Evolutionary conservation across 2,113 vertebrate genomes (phyloP).

Genomic region (Dasypus novemcinctus): DNA sequence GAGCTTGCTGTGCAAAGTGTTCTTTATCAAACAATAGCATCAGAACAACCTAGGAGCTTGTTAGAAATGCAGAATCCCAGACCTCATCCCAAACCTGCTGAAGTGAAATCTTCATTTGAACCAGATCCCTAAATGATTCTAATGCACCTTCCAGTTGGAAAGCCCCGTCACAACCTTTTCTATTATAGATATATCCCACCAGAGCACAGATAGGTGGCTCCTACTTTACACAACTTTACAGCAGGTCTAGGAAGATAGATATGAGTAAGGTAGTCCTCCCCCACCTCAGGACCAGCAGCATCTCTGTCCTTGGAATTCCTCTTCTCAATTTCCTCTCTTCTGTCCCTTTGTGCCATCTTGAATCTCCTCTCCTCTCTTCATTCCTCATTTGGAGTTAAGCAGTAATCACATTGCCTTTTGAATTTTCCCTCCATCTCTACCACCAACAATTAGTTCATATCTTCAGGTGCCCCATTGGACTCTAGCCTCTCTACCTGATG

Average conservation of each 20-base stretch:
- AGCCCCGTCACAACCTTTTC: not conserved
- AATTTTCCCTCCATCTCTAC: not conserved
- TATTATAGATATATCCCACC: not conserved
- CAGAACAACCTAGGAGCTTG: not conserved
- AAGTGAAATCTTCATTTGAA: not conserved
- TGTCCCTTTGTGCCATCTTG: not conserved
- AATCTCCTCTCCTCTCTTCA: not conserved
- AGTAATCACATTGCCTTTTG: not conserved
- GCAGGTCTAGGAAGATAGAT: not conserved
- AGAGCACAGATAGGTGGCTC: not conserved
- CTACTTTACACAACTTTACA: not conserved
- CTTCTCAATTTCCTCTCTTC: not conserved
- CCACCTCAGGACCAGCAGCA: not conserved
- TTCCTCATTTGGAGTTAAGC: not conserved
- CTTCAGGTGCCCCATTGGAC: not conserved
- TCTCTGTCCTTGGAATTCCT: not conserved
- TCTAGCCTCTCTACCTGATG: not conserved
- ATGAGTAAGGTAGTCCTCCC: not conserved
- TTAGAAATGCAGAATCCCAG: not conserved
- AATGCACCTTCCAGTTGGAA: not conserved
- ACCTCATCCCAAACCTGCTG: not conserved
- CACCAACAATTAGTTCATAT: not conserved
- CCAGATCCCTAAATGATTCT: not conserved
- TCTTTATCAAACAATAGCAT: not conserved
- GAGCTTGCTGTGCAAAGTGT: not conserved